Percentiles rank a stretch among this genome's conserved stretches.
Conservation (phyloP, 2,797 vertebrate genomes). For the Acrossocheilus wenchowensis region DNA sequence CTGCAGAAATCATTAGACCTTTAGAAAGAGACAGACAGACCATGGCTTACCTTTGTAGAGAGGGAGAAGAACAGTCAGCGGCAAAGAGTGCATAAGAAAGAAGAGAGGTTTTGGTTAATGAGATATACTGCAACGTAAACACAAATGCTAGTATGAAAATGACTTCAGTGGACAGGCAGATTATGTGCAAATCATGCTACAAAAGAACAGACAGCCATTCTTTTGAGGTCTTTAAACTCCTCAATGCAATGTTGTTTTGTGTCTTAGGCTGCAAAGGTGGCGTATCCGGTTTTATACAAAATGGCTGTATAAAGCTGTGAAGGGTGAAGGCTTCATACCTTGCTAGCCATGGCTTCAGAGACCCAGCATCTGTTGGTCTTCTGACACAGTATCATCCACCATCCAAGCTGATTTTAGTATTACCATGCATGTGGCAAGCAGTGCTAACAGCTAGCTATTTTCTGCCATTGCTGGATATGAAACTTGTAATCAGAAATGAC, state of each 20-base stretch:
- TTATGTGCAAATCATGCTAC: conserved; percentile 65
- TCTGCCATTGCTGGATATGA: conserved; percentile 50
- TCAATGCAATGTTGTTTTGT: conserved; percentile 68
- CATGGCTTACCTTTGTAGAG: conserved; percentile 82
- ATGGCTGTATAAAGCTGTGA: conserved; percentile 32
- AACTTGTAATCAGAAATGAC: conserved; percentile 16
- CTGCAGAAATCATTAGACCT: conserved; percentile 60
- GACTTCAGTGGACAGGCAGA: conserved; percentile 23
- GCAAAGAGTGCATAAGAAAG: conserved; percentile 56
- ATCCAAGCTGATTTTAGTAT: conserved; percentile 62
- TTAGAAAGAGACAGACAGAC: conserved; percentile 54
- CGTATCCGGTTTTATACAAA: neutral
- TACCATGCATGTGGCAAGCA: conserved; percentile 73
- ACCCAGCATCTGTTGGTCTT: conserved; percentile 50
- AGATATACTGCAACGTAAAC: conserved; percentile 42
- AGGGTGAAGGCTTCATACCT: conserved; percentile 41
- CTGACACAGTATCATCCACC: conserved; percentile 43
- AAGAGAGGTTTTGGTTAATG: conserved; percentile 73
- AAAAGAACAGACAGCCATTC: conserved; percentile 53
- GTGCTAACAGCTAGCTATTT: conserved; percentile 55
- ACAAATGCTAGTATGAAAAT: neutral
- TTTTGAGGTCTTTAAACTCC: conserved; percentile 55
- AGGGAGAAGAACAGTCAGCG: conserved; percentile 71
- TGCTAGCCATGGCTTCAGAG: conserved; percentile 46
- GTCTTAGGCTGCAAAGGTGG: conserved; percentile 50